Base-by-base conservation (phyloP, 2,113 vertebrate species). In the Dendrocopos noguchii region DNA sequence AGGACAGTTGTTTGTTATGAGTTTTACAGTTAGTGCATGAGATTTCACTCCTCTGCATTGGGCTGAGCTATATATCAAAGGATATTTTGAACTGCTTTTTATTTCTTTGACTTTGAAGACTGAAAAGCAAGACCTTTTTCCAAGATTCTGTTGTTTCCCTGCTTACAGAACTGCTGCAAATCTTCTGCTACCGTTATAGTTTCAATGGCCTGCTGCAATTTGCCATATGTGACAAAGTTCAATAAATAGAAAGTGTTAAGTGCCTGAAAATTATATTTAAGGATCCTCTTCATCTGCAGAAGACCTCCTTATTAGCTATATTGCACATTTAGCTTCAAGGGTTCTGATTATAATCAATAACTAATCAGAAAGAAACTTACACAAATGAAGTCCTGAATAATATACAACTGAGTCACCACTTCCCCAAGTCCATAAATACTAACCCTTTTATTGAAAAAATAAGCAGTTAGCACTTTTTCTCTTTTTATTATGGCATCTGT, bases 301-400 rank as follows among this genome's bases (percentile, higher is more conserved):
- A 90, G 59, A 76, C 67, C 68, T 90, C 14, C 57, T 86, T 84
- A 68, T 87, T 82, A 88, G n/a, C 42, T 91, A 60, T 91, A 55
- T 76, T 96, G 29, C 84, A 91, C 84, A 94, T 95, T 94, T 86
- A 72, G 84, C 72, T 93, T 85, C 60, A 77, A 96, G 42, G 19
- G 18, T 87, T 95, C 87, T 95, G 91, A 86, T 73, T 94, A 93
- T 95, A 97, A 89, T 96, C 88, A 95, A 93, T 90, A 94, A 72
- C 47, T 73, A 94, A 88, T 95, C 82, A 92, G 57, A 95, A 93
- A 96, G 92, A 80, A 92, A 94, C 76, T 95, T 96, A 87, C 55
- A 86, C 73, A 95, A 96, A 91, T 95, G 55, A 95, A 96, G 83
- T 34, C 29, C 73, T 75, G 60, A 34, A 87, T 82, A 94, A 87